Evolutionary conservation across 2,797 vertebrate species (phyloP).

Genomic region (Cynopterus sphinx): DNA sequence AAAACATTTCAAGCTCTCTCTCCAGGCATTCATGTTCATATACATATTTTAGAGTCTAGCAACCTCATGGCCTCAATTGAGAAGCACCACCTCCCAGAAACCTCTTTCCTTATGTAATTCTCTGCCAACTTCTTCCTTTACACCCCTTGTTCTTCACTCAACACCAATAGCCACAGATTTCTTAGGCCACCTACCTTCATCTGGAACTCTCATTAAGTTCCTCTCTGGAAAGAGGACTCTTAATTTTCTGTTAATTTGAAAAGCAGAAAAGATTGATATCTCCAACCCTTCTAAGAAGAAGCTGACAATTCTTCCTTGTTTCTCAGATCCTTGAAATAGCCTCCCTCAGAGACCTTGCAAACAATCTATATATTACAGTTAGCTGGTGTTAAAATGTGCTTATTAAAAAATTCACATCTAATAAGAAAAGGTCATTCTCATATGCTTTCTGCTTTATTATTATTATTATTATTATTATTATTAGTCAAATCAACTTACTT

Average conservation of each 20-base stretch:
- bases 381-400: background rate
- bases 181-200: background rate
- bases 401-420: background rate
- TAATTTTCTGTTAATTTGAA: background rate
- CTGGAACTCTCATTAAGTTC: background rate
- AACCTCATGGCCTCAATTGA: background rate
- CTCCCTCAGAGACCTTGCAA: background rate
- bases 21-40: background rate
- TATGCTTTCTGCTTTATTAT: background rate
- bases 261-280: background rate
- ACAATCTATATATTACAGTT: background rate
- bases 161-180: background rate
- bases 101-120: background rate
- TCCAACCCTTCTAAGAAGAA: background rate
- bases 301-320: background rate
- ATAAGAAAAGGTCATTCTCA: background rate
- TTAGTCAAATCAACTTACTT: slow-evolving; percentile 14
- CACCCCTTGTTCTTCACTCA: background rate
- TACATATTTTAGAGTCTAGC: background rate
- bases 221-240: background rate
- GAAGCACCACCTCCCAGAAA: background rate
- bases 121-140: background rate
- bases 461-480: background rate
- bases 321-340: background rate
- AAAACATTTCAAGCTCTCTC: background rate